Conservation (phyloP, 2,888 invertebrate species). For the Epirrita christyi region DNA sequence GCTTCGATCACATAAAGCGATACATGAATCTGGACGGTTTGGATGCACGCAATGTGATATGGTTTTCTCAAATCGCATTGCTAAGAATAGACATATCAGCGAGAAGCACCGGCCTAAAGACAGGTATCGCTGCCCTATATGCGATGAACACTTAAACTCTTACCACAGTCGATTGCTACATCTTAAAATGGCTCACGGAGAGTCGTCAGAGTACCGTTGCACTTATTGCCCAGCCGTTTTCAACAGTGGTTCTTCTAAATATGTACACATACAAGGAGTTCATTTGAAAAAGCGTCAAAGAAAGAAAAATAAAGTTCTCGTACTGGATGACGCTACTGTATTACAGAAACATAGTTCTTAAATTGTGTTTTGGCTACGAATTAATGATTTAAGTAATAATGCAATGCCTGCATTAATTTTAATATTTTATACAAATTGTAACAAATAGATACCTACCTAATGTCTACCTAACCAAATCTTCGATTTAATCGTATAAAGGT, state of each 20-base stretch:
- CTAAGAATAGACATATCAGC: slow-evolving; percentile 54
- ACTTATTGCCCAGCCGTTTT: slow-evolving; percentile 57
- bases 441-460: too few relatives aligned
- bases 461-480: not conserved
- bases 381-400: not conserved
- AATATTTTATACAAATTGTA: not conserved
- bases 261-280: slow-evolving; percentile 65
- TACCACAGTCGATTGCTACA: slow-evolving; percentile 60
- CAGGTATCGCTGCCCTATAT: slow-evolving; percentile 63
- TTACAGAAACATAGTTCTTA: not conserved
- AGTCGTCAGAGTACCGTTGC: slow-evolving; percentile 59
- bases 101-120: slow-evolving; percentile 56
- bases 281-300: slow-evolving; percentile 49
- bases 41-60: slow-evolving; percentile 70
- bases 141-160: slow-evolving; percentile 55
- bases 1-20: slow-evolving; percentile 64
- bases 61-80: slow-evolving; percentile 57
- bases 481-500: slow-evolving; percentile 2
- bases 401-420: not conserved
- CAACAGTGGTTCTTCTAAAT: slow-evolving; percentile 62
- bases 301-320: slow-evolving; percentile 17
- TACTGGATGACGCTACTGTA: not conserved
- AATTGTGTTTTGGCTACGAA: not conserved
- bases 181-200: slow-evolving; percentile 55
- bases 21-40: slow-evolving; percentile 66